Conservation (phyloP, 2,888 invertebrate species). For the Chloroclystis v-ata region DNA sequence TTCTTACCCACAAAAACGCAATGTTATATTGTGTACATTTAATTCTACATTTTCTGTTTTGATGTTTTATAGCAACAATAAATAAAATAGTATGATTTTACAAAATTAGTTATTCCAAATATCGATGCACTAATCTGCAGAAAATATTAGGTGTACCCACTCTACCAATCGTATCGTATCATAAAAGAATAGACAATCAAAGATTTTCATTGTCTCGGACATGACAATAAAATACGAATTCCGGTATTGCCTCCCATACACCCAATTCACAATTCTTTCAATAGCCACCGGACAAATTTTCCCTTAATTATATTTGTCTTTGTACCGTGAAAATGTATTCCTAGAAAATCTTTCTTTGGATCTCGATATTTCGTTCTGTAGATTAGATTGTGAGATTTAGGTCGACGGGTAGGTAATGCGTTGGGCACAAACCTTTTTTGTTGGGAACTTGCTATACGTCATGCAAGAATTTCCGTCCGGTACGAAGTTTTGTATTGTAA, state of each 20-base stretch:
- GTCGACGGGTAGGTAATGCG: conserved; percentile 27
- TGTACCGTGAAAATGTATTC: conserved; percentile 41
- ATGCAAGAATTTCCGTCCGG: conserved; percentile 14
- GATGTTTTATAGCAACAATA: too few species aligned
- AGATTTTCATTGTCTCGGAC: background rate
- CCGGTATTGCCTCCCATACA: background rate
- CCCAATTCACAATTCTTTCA: conserved; percentile 21
- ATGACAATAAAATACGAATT: conserved; percentile 9
- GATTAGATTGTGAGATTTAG: conserved; percentile 37
- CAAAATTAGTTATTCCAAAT: too few species aligned
- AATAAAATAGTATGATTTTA: too few species aligned
- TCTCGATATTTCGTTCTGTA: conserved; percentile 36
- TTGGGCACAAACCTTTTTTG: conserved; percentile 24
- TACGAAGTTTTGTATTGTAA: conserved; percentile 6
- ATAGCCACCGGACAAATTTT: conserved; percentile 37
- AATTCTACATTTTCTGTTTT: too few species aligned
- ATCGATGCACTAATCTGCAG: too few species aligned
- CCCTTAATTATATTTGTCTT: conserved; percentile 49
- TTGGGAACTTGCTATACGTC: conserved; percentile 17
- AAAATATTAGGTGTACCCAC: too few species aligned
- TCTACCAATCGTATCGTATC: too few species aligned
- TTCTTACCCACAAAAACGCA: too few species aligned
- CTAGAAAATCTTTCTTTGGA: conserved; percentile 29
- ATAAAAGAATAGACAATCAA: too few species aligned
- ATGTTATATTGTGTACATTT: too few species aligned